Conservation (phyloP, 2,888 invertebrate genomes). For the Parapristionchus giblindavisi region DNA sequence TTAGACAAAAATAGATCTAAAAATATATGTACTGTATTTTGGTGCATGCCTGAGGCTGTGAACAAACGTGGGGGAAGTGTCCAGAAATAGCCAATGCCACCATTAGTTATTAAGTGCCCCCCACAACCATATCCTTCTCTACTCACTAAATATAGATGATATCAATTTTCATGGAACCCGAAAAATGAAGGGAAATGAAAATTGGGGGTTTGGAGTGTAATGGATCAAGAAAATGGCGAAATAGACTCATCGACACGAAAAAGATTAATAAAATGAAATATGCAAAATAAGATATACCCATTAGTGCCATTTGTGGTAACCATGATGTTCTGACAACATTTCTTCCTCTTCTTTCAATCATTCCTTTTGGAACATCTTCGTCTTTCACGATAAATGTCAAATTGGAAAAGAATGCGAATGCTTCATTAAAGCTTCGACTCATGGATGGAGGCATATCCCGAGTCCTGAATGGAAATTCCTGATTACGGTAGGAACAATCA, state of each 20-base stretch:
- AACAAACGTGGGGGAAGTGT: too few species aligned
- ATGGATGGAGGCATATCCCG: slow-evolving; percentile 32
- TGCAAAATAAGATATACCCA: slow-evolving; percentile 46
- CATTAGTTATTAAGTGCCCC: too few species aligned
- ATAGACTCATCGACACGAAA: background rate
- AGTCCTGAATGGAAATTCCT: slow-evolving; percentile 4
- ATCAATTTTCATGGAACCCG: too few species aligned
- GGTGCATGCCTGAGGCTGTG: too few species aligned
- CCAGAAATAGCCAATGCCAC: too few species aligned
- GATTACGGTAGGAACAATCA: slow-evolving; percentile 6
- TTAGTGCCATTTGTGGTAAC: slow-evolving; percentile 61
- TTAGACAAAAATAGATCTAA: too few species aligned
- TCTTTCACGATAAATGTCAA: slow-evolving; percentile 61
- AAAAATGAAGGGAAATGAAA: background rate
- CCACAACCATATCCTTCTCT: too few species aligned
- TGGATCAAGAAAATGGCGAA: background rate
- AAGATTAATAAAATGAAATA: background rate
- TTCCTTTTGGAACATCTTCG: slow-evolving; percentile 38
- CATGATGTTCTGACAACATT: slow-evolving; percentile 56
- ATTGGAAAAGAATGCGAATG: slow-evolving; percentile 54
- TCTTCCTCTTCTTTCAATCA: slow-evolving; percentile 20
- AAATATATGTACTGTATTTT: too few species aligned
- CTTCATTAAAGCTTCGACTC: slow-evolving; percentile 41
- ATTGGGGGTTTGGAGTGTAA: background rate
- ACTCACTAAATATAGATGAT: too few species aligned